Base-by-base conservation (phyloP, 2,888 invertebrate species). In the Axea sp. region DNA sequence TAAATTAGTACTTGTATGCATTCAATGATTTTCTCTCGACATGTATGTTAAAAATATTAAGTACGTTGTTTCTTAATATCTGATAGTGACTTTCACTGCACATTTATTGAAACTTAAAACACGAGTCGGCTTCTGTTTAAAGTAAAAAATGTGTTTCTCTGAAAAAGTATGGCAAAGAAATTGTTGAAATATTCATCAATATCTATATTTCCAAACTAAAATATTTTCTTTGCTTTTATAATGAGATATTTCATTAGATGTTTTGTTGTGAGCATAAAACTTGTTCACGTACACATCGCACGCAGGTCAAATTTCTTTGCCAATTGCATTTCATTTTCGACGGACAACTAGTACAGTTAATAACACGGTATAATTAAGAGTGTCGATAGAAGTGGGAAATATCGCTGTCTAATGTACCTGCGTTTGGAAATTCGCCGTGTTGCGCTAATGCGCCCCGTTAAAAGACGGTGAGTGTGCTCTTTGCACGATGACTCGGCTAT, bases 391-490 rank as follows among this genome's bases (percentile, higher is more conserved):
- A 74, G 41, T 45, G 64, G 59, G 33, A 69, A 69, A 65, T 69
- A 74, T 65, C 74, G 69, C 74, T 65, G 53, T 65, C 73, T 74
- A 69, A 74, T 71, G 60, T 68, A 69, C 69, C 47, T 60, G 69
- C 47, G 67, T 77, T 73, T 75, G 75, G 69, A 75, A 78, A 73
- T 78, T 77, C 49, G 75, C 76, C 64, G 76, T 77, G 81, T 81
- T 80, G 81, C 81, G 77, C 80, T 81, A 82, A 74, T 75, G 77
- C 79, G 76, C 75, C 77, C 74, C 75, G 77, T 82, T 83, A 84
- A 84, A 86, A 83, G 84, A 83, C 79, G 81, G 84, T 86, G 87
- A 87, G 86, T 86, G 76, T 84, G 84, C 85, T 86, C 83, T 86
- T 85, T 83, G 82, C 82, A 78, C 80, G 84, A 85, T 87, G 87